Conservation (phyloP, 2,888 invertebrate species). For the Eucriotettix oculatus region DNA sequence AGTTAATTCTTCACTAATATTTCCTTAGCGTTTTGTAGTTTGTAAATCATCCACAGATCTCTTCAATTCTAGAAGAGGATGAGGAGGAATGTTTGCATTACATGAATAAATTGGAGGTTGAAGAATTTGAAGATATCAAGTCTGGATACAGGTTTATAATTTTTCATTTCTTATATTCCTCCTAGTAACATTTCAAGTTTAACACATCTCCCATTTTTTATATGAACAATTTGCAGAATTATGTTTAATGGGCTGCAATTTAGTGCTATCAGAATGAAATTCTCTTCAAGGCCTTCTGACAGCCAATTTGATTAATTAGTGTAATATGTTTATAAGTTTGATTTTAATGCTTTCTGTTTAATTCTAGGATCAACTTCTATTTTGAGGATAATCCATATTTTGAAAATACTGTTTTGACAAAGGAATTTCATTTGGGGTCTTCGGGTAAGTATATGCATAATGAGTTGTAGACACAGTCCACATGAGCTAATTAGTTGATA, state of each 20-base stretch:
- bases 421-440: constrained; percentile 57
- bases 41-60: constrained; percentile 74
- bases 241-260: too few species aligned
- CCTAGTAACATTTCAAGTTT: too few species aligned
- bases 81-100: constrained; percentile 66
- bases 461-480: too few species aligned
- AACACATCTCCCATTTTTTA: too few species aligned
- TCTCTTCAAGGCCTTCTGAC: too few species aligned
- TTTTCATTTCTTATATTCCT: too few species aligned
- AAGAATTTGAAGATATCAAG: constrained; percentile 75
- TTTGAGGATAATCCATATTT: constrained; percentile 73
- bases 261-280: too few species aligned
- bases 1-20: background rate
- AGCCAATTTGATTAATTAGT: too few species aligned
- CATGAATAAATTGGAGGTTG: constrained; percentile 57
- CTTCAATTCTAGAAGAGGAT: constrained; percentile 60
- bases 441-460: constrained; percentile 25
- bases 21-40: constrained; percentile 26
- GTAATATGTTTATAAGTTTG: background rate
- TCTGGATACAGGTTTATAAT: constrained; percentile 45
- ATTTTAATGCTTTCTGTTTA: background rate
- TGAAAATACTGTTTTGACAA: constrained; percentile 58
- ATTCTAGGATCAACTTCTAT: constrained; percentile 45
- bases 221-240: too few species aligned
- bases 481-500: too few species aligned